Percentiles rank a stretch among this genome's conserved stretches.
Evolutionary conservation across 2,113 vertebrate genomes (phyloP).

Genomic region (Amphiprion ocellaris): DNA sequence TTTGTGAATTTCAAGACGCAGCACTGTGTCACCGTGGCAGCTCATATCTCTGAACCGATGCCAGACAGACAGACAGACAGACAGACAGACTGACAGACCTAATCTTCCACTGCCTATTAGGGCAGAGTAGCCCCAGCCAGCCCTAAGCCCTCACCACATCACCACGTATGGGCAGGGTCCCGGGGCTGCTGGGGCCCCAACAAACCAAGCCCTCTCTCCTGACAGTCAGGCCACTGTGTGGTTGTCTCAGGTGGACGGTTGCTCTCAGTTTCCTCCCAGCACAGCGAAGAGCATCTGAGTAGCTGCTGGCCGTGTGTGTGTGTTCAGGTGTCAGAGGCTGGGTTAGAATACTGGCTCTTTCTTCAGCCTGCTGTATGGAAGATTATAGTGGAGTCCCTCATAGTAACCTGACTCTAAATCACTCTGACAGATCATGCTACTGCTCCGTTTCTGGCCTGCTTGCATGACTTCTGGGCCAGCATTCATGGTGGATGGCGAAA

Average conservation of each 20-base stretch:
- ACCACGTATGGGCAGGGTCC: conserved; percentile 70
- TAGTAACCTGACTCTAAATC: conserved; percentile 71
- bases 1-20: conserved; percentile 3
- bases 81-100: conserved; percentile 39
- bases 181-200: conserved; percentile 33
- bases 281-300: conserved; percentile 56
- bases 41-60: conserved; percentile 38
- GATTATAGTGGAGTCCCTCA: conserved; percentile 55
- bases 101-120: conserved; percentile 64
- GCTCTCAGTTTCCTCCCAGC: conserved; percentile 53
- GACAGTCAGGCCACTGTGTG: conserved; percentile 70
- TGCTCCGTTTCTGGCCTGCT: conserved; percentile 49
- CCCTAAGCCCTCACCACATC: conserved; percentile 57
- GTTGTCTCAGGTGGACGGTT: conserved; percentile 65
- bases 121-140: conserved; percentile 42
- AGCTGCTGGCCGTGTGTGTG: conserved; percentile 63
- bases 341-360: conserved; percentile 70
- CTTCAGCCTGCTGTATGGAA: conserved; percentile 61
- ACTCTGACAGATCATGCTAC: conserved; percentile 61
- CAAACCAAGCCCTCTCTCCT: conserved; percentile 49
- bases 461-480: conserved; percentile 37
- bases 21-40: not conserved
- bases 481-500: conserved; percentile 35
- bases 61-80: conserved; percentile 50
- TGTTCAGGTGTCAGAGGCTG: conserved; percentile 74